Conservation (phyloP, 1,140 invertebrate genomes). For the Pogonus chalceus region DNA sequence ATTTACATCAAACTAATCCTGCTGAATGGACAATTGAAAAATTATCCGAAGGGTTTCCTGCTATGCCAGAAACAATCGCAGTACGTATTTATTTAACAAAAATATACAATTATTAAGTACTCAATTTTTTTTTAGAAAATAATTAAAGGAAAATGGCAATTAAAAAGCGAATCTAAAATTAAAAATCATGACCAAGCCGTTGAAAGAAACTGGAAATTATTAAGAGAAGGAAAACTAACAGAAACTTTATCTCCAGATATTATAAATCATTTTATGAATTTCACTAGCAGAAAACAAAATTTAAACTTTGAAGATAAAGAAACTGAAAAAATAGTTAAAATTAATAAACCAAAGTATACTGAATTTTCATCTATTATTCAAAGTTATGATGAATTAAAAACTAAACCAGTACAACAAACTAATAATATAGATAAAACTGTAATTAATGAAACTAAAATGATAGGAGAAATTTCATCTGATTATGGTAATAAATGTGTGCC, state of each 20-base stretch:
- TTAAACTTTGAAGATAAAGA: conserved; percentile 12
- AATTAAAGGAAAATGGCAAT: conserved; percentile 50
- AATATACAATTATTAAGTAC: background rate
- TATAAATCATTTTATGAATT: conserved; percentile 52
- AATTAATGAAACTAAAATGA: conserved; percentile 31
- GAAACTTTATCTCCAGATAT: conserved; percentile 38
- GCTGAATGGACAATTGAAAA: conserved; percentile 61
- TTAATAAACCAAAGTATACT: too few relatives aligned
- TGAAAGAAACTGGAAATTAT: conserved; percentile 54
- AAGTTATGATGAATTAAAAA: conserved; percentile 31
- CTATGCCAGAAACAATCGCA: conserved; percentile 49
- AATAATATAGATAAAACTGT: conserved; percentile 14
- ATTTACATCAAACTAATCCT: conserved; percentile 54
- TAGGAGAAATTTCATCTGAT: conserved; percentile 27
- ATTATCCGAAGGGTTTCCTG: conserved; percentile 71
- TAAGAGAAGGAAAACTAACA: conserved; percentile 41
- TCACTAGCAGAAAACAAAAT: conserved; percentile 40
- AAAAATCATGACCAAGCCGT: conserved; percentile 52
- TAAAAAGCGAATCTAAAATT: conserved; percentile 43
- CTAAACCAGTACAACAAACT: conserved; percentile 16
- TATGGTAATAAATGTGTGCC: conserved; percentile 27
- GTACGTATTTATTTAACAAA: conserved; percentile 27
- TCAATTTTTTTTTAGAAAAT: conserved; percentile 44
- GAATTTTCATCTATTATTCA: conserved; percentile 38
- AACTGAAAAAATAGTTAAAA: background rate